These are phyloP conservation scores for Nicator chloris DNA, from an alignment of 2,113 vertebrate species.

Conservation along the genomic window DNA sequence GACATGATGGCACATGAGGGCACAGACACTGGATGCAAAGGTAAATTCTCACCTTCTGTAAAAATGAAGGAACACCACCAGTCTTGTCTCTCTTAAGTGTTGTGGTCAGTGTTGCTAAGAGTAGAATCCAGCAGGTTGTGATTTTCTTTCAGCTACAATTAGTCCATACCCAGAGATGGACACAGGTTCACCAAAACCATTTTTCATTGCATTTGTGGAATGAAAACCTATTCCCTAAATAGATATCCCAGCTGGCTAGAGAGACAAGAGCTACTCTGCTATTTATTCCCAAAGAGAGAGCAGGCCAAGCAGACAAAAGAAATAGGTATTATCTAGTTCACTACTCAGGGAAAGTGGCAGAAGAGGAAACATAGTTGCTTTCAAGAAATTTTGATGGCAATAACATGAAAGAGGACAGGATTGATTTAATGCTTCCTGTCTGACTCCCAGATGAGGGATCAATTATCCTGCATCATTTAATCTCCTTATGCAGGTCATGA, in stretches of 20 bases:
- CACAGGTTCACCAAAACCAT: background rate
- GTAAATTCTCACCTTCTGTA: background rate
- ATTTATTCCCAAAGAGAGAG: background rate
- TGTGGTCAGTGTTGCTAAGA: background rate
- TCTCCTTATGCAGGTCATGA: conserved; percentile 54
- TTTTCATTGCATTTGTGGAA: background rate
- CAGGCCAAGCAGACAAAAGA: background rate
- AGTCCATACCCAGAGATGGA: background rate
- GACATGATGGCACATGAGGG: background rate
- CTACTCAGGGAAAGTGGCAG: background rate
- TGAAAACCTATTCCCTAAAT: background rate
- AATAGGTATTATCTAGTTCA: background rate
- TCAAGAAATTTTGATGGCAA: background rate
- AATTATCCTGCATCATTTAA: conserved; percentile 52
- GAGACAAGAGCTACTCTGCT: background rate
- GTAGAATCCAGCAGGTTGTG: background rate
- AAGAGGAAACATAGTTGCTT: background rate
- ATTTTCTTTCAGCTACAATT: background rate
- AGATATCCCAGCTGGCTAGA: background rate
- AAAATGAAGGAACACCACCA: background rate
- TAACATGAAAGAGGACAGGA: conserved; percentile 10
- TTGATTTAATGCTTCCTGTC: conserved; percentile 48
- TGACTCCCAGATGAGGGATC: conserved; percentile 57
- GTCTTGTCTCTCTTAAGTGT: background rate
- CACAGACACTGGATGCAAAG: background rate